Evolutionary conservation across 1,140 invertebrate genomes (phyloP).

Genomic region (Chelonus insularis): DNA sequence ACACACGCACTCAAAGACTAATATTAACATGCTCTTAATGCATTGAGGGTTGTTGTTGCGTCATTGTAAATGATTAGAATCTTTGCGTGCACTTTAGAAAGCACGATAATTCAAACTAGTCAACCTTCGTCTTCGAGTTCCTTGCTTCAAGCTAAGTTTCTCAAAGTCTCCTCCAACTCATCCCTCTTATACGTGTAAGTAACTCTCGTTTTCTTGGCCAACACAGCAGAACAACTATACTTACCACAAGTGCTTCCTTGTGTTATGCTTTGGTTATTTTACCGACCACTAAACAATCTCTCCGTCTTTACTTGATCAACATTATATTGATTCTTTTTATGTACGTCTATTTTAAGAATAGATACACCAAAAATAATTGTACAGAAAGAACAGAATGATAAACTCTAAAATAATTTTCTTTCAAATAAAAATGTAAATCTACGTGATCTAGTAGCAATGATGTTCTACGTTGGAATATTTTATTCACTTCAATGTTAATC

Average conservation of each 20-base stretch:
- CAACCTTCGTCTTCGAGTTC: neutral
- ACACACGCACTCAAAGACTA: neutral
- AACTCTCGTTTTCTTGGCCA: neutral
- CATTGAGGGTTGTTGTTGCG: neutral
- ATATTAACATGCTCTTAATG: neutral
- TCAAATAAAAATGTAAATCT: too few relatives aligned
- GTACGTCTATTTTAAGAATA: too few relatives aligned
- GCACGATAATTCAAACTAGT: constrained; percentile 2
- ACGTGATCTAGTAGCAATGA: too few relatives aligned
- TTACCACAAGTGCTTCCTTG: constrained; percentile 4
- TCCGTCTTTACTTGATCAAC: neutral
- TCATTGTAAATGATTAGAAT: neutral
- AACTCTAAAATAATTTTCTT: too few relatives aligned
- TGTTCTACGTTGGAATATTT: too few relatives aligned
- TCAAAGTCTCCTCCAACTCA: neutral
- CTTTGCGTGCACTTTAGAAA: constrained; percentile 4
- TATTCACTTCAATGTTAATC: too few relatives aligned
- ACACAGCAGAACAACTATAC: constrained; percentile 4
- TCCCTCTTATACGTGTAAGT: neutral
- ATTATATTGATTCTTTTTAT: too few relatives aligned
- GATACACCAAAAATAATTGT: too few relatives aligned
- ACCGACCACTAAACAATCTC: neutral
- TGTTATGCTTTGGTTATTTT: constrained; percentile 1
- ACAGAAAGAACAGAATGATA: too few relatives aligned
- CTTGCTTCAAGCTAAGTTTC: neutral